phyloP scores from a whole-genome alignment of 2,797 vertebrate genomes.

The Denticeps clupeoides region DNA sequence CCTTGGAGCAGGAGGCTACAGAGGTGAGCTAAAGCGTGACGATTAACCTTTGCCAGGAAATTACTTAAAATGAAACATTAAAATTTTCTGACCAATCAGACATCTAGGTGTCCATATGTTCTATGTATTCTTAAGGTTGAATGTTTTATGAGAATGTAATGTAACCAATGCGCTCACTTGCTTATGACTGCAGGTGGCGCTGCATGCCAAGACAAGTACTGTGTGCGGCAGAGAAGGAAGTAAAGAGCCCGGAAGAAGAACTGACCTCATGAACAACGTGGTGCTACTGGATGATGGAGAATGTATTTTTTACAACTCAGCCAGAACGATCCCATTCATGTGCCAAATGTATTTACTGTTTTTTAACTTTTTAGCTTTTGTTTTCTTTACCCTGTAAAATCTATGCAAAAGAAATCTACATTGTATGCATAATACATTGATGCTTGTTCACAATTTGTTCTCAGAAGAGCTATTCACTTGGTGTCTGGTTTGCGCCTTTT shows the following conservation, averaged over 20 bases:
- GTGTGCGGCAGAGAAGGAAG: slow-evolving; percentile 80
- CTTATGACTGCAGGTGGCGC: slow-evolving; percentile 55
- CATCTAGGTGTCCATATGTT: neutral
- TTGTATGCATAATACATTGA: too few species aligned
- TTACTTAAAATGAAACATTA: neutral
- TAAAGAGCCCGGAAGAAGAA: slow-evolving; percentile 56
- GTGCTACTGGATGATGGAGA: slow-evolving; percentile 90
- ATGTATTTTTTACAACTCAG: slow-evolving; percentile 58
- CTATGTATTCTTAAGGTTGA: too few species aligned
- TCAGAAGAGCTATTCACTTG: too few species aligned
- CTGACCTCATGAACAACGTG: slow-evolving; percentile 87
- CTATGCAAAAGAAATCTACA: neutral
- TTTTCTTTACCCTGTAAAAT: slow-evolving; percentile 9
- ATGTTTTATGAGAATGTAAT: too few species aligned
- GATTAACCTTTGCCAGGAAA: neutral
- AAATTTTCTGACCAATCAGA: neutral
- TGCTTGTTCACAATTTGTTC: too few species aligned
- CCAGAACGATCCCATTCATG: slow-evolving; percentile 1
- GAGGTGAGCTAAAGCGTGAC: slow-evolving; percentile 44
- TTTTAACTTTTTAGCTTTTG: slow-evolving; percentile 1
- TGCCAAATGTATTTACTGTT: slow-evolving; percentile 6
- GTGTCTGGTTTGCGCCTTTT: too few species aligned
- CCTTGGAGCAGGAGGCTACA: slow-evolving; percentile 51
- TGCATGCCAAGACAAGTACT: slow-evolving; percentile 78
- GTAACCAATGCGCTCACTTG: too few species aligned